These are phyloP conservation scores for Smutsia temminckii DNA, from an alignment of 2,797 vertebrate species.

Conservation along the genomic window DNA sequence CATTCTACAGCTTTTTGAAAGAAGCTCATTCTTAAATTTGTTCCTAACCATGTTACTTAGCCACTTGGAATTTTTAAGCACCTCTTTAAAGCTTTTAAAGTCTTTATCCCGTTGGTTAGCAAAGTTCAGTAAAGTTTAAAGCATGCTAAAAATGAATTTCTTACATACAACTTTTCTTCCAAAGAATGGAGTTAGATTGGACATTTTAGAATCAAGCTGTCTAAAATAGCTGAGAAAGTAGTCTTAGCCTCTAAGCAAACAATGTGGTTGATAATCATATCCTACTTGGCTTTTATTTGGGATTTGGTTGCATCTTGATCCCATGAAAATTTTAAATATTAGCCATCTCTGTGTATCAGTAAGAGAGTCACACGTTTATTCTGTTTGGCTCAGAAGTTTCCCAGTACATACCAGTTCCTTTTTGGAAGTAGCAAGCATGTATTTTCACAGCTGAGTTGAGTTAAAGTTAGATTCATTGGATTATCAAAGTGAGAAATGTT, in stretches of 20 bases:
- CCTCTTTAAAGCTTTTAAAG: slow-evolving; percentile 47
- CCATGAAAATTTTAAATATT: slow-evolving; percentile 52
- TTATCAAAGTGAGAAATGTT: slow-evolving; percentile 14
- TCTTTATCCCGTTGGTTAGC: slow-evolving; percentile 42
- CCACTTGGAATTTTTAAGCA: slow-evolving; percentile 44
- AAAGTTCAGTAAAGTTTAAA: slow-evolving; percentile 57
- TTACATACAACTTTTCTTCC: neutral
- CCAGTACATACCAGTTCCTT: neutral
- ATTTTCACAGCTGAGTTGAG: slow-evolving; percentile 30
- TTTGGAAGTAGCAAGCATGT: slow-evolving; percentile 1
- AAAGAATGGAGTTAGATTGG: neutral
- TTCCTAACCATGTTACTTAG: neutral
- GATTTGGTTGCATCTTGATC: slow-evolving; percentile 48
- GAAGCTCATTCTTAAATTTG: slow-evolving; percentile 56
- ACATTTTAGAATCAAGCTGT: slow-evolving; percentile 49
- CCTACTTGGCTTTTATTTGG: slow-evolving; percentile 45
- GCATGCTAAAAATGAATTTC: slow-evolving; percentile 1
- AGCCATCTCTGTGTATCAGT: neutral
- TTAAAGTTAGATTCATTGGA: slow-evolving; percentile 17
- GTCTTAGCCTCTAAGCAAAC: slow-evolving; percentile 5
- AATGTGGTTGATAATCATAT: slow-evolving; percentile 13
- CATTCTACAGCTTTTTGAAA: slow-evolving; percentile 28
- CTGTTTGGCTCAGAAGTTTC: slow-evolving; percentile 4
- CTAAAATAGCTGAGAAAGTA: neutral
- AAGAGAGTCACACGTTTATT: slow-evolving; percentile 33